A percentile compares a stretch with the other conserved stretches of the same genome.
Conservation (phyloP, 2,797 vertebrate genomes). For the Muscicapa striata region DNA sequence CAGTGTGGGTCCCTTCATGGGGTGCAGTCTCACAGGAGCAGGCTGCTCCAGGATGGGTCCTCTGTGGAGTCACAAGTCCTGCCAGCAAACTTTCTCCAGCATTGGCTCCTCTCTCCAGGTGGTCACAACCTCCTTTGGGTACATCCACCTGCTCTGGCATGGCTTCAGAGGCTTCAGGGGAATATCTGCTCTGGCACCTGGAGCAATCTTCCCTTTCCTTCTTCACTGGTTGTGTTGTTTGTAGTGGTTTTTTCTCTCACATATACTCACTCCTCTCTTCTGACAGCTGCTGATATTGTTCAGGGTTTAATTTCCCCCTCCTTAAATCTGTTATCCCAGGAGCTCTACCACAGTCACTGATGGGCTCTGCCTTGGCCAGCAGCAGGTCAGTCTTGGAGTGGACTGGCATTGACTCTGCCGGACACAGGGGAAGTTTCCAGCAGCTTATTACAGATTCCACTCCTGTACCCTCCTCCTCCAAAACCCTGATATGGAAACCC, state of each 20-base stretch:
- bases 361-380: background rate
- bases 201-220: background rate
- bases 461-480: accelerated
- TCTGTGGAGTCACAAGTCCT: accelerated
- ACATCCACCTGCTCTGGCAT: background rate
- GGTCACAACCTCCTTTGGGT: background rate
- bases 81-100: background rate
- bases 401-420: accelerated
- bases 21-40: background rate
- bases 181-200: background rate
- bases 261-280: background rate
- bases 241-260: background rate
- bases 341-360: accelerated
- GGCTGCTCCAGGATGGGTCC: background rate
- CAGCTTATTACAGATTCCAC: background rate
- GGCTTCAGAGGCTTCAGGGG: background rate
- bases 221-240: background rate
- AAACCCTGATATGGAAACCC: background rate
- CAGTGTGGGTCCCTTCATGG: no score
- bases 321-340: background rate
- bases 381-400: accelerated
- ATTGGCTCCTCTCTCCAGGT: background rate
- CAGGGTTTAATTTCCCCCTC: background rate
- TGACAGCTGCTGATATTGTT: background rate
- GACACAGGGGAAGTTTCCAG: background rate